Evolutionary conservation across 2,888 invertebrate species (phyloP), one percentile per base, ranked within the genome.

Genomic region (Teleogryllus oceanicus): DNA sequence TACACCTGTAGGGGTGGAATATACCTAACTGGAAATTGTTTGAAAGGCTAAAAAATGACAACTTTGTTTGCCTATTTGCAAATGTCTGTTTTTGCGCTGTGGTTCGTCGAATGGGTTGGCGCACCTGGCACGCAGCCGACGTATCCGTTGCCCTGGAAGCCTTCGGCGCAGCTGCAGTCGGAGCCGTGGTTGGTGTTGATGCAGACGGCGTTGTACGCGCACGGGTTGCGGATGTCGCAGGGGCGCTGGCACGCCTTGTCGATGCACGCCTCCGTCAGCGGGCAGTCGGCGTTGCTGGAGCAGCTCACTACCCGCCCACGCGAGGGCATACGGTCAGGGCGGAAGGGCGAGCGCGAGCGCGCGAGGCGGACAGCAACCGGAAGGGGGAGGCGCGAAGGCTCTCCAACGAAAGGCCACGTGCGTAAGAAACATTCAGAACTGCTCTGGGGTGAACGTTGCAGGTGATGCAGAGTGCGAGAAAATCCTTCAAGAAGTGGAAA

Each of bases 111-210:
- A 21, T 13, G 16, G 3, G 21, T 21, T 21, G 8, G 37, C 37
- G 37, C 89, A 95, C 95, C 94, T 90, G 92, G 91, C 83, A 91
- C 91, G 85, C 96, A 96, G 84, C 93, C 93, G 77, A 94, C 90
- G 84, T 93, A 94, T 85, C 95, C 95, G 85, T 96, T 94, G 86
- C 96, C 96, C 87, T 94, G 93, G 87, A 91, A 96, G 83, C 95
- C 95, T 87, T 95, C 94, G 77, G 91, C 90, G 85, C 96, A 96
- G 86, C 92, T 94, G 87, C 96, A 96, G 85, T 95, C 94, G 49
- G 94, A 93, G 83, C 93, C 94, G 86, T 96, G 96, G 85, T 95
- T 94, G 79, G 94, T 94, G 87, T 96, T 96, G 88, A 94, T 92
- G 88, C 96, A 96, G 83, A 94, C 91, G 80, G 96, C 95, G 86